Evolutionary conservation across 2,888 invertebrate species (phyloP).

Genomic region (Timema cristinae): DNA sequence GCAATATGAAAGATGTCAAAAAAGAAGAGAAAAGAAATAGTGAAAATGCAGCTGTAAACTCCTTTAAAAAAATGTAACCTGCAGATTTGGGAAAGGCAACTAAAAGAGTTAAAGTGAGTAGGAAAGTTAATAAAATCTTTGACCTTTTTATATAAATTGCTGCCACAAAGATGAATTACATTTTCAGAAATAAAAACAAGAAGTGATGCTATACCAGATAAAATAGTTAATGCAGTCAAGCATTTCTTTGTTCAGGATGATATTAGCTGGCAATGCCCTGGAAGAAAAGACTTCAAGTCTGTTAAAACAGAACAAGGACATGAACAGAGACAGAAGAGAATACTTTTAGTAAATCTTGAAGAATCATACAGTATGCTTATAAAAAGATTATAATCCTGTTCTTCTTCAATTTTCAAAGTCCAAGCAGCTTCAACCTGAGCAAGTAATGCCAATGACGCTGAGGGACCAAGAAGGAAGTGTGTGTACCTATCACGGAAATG

Average conservation of each 20-base stretch:
- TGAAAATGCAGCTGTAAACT: background rate
- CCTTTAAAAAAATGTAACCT: background rate
- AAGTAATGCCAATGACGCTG: background rate
- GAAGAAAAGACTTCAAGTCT: background rate
- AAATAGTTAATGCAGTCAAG: background rate
- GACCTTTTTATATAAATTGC: background rate
- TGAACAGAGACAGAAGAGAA: background rate
- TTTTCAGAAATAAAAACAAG: background rate
- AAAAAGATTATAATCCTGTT: conserved; percentile 5
- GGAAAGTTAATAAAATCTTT: background rate
- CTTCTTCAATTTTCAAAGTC: background rate
- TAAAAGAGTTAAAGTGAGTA: background rate
- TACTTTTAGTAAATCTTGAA: background rate
- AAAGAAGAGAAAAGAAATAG: background rate
- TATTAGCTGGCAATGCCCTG: conserved; percentile 9
- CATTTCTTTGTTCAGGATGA: background rate
- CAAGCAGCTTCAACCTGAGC: background rate
- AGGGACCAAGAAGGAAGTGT: background rate
- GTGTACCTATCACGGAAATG: conserved; percentile 8
- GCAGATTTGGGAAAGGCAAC: background rate
- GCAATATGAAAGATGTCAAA: conserved; percentile 4
- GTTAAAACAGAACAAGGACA: conserved; percentile 1
- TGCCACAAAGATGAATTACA: background rate
- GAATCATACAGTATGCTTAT: conserved; percentile 4
- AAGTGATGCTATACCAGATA: background rate